Conservation (phyloP, 2,797 vertebrate genomes). For the Melanotaenia parkinsoni region DNA sequence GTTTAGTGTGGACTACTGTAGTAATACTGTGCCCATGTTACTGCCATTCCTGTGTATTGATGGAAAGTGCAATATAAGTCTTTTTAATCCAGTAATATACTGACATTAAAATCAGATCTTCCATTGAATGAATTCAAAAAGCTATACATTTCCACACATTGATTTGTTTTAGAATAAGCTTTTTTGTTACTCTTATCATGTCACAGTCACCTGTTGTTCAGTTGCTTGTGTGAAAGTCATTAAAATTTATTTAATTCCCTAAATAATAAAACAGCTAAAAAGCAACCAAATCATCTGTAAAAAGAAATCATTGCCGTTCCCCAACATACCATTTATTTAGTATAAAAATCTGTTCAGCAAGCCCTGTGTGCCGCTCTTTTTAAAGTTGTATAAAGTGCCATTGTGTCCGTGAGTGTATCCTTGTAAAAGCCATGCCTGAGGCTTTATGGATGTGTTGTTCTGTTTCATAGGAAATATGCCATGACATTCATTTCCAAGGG, state of each 20-base stretch:
- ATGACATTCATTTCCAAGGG: constrained; percentile 66
- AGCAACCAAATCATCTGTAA: constrained; percentile 65
- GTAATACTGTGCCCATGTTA: constrained; percentile 40
- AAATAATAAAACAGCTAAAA: constrained; percentile 63
- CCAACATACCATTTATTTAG: constrained; percentile 50
- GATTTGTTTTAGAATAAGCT: constrained; percentile 16
- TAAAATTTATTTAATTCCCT: constrained; percentile 33
- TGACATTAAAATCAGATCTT: constrained; percentile 71
- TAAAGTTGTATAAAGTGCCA: constrained; percentile 73
- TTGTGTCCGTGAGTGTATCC: constrained; percentile 77
- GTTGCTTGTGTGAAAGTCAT: constrained; percentile 53
- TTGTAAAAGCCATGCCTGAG: constrained; percentile 83
- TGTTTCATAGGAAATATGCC: constrained; percentile 78
- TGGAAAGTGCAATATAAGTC: constrained; percentile 75
- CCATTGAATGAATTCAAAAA: constrained; percentile 54
- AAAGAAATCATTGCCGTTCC: constrained; percentile 56
- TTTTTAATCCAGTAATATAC: constrained; percentile 32
- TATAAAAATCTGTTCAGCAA: constrained; percentile 63
- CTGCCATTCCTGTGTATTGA: constrained; percentile 67
- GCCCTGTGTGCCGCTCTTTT: constrained; percentile 71
- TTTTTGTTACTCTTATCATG: background rate
- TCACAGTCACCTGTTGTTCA: constrained; percentile 34
- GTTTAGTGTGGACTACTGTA: constrained; percentile 36
- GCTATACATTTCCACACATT: constrained; percentile 48
- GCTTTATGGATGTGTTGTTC: constrained; percentile 79